These are phyloP conservation scores for Frankliniella fusca DNA, from an alignment of 2,888 invertebrate species.

Conservation along the genomic window DNA sequence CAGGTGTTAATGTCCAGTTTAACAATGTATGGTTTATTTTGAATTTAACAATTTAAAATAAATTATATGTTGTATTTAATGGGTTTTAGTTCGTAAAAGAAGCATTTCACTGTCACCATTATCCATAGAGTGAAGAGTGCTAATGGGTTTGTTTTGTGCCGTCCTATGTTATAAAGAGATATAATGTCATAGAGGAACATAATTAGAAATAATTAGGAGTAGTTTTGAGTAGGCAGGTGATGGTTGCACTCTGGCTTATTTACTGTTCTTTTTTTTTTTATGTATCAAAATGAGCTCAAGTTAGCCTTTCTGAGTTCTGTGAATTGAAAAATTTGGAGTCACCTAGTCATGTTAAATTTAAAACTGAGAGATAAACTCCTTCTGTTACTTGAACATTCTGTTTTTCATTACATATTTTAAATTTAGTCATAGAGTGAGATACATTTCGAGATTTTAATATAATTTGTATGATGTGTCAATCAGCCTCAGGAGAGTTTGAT, in stretches of 20 bases:
- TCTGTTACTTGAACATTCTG: no score
- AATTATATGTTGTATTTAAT: no score
- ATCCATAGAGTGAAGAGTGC: neutral
- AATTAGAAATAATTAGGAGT: neutral
- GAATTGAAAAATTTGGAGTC: no score
- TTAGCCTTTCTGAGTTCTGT: neutral
- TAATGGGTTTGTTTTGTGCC: neutral
- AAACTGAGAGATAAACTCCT: no score
- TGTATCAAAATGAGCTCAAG: neutral
- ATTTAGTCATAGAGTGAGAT: neutral
- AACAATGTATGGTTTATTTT: no score
- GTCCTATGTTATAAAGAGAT: neutral
- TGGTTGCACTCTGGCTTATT: neutral
- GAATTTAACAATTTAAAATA: no score
- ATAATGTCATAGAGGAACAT: neutral
- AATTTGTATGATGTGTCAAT: conserved; percentile 1
- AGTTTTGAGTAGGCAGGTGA: neutral
- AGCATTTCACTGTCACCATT: no score
- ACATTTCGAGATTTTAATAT: neutral
- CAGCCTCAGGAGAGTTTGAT: conserved; percentile 24
- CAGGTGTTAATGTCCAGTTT: no score
- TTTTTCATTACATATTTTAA: neutral
- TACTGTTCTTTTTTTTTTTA: neutral
- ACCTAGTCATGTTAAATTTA: no score
- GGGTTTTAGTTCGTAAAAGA: no score